These are phyloP conservation scores for Tachina fera DNA, from an alignment of 2,888 invertebrate species.

Conservation along the genomic window DNA sequence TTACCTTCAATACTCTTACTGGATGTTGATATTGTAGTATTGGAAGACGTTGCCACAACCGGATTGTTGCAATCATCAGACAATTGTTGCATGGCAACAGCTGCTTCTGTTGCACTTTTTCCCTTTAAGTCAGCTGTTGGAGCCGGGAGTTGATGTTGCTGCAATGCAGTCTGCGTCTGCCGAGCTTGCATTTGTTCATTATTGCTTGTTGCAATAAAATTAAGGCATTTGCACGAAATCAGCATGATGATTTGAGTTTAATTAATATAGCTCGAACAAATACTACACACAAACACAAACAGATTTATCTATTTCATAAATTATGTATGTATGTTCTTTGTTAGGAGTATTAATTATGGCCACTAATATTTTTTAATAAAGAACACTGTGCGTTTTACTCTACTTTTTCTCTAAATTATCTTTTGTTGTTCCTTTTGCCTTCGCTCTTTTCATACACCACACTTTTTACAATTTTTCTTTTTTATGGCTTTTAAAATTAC, in stretches of 20 bases:
- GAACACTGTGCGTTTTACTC: conserved; percentile 52
- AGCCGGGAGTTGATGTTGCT: conserved; percentile 56
- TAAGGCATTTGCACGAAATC: conserved; percentile 89
- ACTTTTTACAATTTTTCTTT: conserved; percentile 49
- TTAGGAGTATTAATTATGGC: conserved; percentile 66
- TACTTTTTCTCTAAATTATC: conserved; percentile 30
- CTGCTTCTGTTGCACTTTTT: conserved; percentile 49
- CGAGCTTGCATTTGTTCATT: conserved; percentile 64
- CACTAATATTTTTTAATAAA: conserved; percentile 53
- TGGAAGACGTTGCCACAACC: conserved; percentile 61
- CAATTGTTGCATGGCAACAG: conserved; percentile 54
- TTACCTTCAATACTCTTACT: conserved; percentile 12
- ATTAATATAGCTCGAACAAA: conserved; percentile 28
- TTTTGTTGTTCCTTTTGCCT: conserved; percentile 41
- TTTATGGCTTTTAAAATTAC: conserved; percentile 63
- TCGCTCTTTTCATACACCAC: conserved; percentile 32
- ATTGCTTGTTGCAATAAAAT: conserved; percentile 82
- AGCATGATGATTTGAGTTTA: conserved; percentile 74
- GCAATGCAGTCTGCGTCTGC: conserved; percentile 18
- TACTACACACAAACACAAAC: conserved; percentile 37
- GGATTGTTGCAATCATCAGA: conserved; percentile 62
- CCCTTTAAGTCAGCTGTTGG: conserved; percentile 65
- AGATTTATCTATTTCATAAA: conserved; percentile 30
- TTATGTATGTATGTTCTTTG: conserved; percentile 46
- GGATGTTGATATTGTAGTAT: conserved; percentile 64